Base-by-base conservation (phyloP, 64 coral and sea anemone species). In the Trachythela sp. region DNA sequence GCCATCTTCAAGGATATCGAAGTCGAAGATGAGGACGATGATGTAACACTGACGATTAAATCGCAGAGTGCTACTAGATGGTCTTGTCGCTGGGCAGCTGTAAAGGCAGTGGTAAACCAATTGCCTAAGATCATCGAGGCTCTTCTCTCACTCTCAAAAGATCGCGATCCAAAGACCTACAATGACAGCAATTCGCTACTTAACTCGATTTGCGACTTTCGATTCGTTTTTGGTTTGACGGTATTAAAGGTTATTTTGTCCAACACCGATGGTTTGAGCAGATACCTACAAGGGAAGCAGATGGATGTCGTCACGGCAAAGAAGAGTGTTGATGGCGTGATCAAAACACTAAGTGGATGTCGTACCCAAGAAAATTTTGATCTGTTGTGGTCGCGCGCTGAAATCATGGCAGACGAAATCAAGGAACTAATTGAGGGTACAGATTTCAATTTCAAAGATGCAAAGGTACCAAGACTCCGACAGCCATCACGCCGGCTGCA, bases 291-390 rank as follows among this genome's bases (percentile, higher is more conserved):
- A 39, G 86, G 86, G 59, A 39, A 87, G 67, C 48, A 87, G 86
- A 87, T 87, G 86, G 86, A 87, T 87, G 86, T 87, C 48, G 59
- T 87, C 86, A 87, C 86, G 56, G 86, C 86, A 32, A 87, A 87
- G 52, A 87, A 58, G 86, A 87, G 48, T 35, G 52, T 37, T 13
- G 86, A 67, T 87, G 52, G 22, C 40, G 54, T 87, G 33, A 59
- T 87, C 13, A 87, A 87, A 51, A 87, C 86, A 87, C 86, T 87
- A 51, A 87, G 48, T 38, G 67, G 37, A 64, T 87, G 85, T 87
- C 85, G 85, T 54, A 54, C 48, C 54, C 48, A 87, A 54, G 85
- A 87, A 33, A 87, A 48, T 54, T 87, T 87, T 29, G 37, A 48
- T 87, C 85, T 34, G 48, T 54, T 87, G 85, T 87, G 48, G 85